Evolutionary conservation across 2,888 invertebrate species (phyloP), one percentile per base, ranked within the genome.

Genomic region (Rotaria macrura): DNA sequence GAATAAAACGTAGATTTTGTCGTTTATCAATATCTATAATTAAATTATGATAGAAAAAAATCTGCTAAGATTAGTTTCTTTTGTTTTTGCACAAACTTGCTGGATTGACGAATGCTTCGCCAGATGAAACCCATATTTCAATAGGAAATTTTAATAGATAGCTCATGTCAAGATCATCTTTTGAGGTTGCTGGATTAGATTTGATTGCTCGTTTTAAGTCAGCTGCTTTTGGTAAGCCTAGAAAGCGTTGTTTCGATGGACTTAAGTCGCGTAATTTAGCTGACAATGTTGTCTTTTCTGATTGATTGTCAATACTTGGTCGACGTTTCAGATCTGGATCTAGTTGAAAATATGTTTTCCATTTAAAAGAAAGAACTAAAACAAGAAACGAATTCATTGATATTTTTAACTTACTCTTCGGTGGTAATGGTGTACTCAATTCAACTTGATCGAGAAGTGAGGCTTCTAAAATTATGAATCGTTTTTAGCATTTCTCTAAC

Each of bases 71-170:
- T 52, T 5, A 52, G 5, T 52, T 52, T 52, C 12, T 47, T 47
- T 47, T 54, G 9, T 84, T 7, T 54, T 17, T 40, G 4, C 14
- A 79, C 43, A 55, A 54, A 38, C 85, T 65, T 88, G 90, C 89
- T 52, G 90, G 90, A 49, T 89, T 87, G 34, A 90, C 88, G 87
- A 91, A 91, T 23, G 88, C 87, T 87, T 90, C 90, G 4, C 90
- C 90, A 86, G 89, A 89, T 10, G 91, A 91, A 10, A 90, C 89
- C 90, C 90, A 91, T 17, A 90, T 89, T 87, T 91, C 91, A 79
- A 91, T 89, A 0, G 90, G 90, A 85, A 89, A 90, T 43, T 89
- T 88, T 10, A 90, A 89, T 29, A 91, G 25, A 38, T 85, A 55
- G 65, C 65, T 86, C 3, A 43, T 65, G 79, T 86, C 84, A 23